phyloP scores from a whole-genome alignment of 2,797 vertebrate genomes.

The Glossophaga mutica region DNA sequence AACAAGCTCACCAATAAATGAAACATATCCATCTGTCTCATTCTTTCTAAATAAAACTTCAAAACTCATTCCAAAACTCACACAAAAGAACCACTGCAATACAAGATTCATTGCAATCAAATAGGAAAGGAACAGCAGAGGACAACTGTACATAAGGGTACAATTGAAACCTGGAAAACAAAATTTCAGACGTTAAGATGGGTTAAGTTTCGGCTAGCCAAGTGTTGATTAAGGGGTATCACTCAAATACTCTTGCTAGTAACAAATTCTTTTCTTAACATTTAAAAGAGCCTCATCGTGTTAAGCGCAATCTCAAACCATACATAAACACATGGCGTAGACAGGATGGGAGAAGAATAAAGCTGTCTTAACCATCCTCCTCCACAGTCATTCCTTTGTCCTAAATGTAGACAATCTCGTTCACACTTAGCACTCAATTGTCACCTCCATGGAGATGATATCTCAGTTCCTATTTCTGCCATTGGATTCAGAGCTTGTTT shows the following conservation, averaged over 20 bases:
- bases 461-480: background rate
- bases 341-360: fast-evolving
- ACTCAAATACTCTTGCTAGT: background rate
- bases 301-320: background rate
- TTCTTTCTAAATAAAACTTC: background rate
- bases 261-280: background rate
- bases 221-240: background rate
- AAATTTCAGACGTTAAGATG: background rate
- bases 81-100: background rate
- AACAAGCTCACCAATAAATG: background rate
- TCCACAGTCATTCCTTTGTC: background rate
- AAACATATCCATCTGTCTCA: background rate
- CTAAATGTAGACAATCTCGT: background rate
- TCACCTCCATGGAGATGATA: background rate
- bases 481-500: background rate
- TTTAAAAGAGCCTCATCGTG: background rate
- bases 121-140: background rate
- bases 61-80: background rate
- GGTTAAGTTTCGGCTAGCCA: background rate
- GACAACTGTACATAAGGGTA: background rate
- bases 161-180: background rate
- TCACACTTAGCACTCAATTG: background rate
- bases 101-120: background rate
- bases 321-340: background rate
- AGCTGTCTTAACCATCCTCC: background rate